Conservation (phyloP, 2,797 vertebrate genomes). For the Sebastes itinus region DNA sequence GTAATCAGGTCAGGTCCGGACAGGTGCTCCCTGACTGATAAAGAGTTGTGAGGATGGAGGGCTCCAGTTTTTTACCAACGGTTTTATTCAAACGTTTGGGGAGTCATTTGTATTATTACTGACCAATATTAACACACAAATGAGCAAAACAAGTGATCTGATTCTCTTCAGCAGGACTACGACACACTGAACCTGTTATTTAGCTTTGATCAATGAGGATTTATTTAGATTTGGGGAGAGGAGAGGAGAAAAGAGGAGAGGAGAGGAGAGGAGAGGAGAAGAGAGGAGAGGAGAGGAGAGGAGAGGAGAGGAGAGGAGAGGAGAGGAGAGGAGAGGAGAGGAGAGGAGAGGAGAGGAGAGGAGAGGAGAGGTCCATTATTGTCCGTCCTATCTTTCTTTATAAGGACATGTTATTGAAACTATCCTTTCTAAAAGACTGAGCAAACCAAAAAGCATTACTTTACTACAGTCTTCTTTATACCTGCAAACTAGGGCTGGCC, state of each 20-base stretch:
- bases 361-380: not conserved
- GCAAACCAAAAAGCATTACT: not conserved
- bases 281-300: too few species aligned
- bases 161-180: not conserved
- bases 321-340: too few species aligned
- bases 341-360: too few species aligned
- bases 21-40: slow-evolving; percentile 75
- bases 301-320: too few species aligned
- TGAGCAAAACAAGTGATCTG: not conserved
- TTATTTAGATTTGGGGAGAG: not conserved
- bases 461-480: not conserved
- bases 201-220: not conserved
- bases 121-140: slow-evolving; percentile 22
- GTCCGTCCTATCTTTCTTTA: not conserved
- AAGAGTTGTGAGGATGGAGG: slow-evolving; percentile 54
- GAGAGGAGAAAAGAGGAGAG: not conserved
- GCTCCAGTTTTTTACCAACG: slow-evolving; percentile 45
- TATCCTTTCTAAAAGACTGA: not conserved
- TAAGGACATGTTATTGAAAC: not conserved
- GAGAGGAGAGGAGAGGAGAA: not conserved
- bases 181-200: not conserved
- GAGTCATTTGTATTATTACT: slow-evolving; percentile 30
- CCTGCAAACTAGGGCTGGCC: not conserved
- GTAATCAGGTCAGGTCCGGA: slow-evolving; percentile 73
- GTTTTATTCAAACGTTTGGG: slow-evolving; percentile 8